Evolutionary conservation across 2,888 invertebrate species (phyloP), one percentile per base, ranked within the genome.

Genomic region (Drosophila algonquin): DNA sequence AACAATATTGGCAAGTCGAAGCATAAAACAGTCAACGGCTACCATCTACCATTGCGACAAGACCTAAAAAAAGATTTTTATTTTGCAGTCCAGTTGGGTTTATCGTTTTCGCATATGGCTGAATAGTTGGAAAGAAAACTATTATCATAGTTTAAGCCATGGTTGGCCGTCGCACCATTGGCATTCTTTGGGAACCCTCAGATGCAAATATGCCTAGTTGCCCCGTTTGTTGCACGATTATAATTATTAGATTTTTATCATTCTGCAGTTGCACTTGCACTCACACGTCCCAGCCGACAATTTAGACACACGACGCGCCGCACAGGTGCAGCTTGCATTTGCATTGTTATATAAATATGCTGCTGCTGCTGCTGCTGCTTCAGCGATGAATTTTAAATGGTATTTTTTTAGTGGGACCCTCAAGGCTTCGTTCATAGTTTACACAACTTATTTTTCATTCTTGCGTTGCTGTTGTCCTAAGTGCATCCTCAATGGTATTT

Each of bases 241-340:
- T 65, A 56, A 67, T 65, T 44, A 24, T 30, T 24, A 16, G 55
- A 65, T 44, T 50, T 50, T 44, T 18, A 24, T 44, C 44, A 56
- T 56, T 32, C 48, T 47, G 40, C 55, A 40, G 55, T 48, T 40
- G 65, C 63, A 50, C 16, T 48, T 45, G 65, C 40, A 40, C 40
- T 40, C 40, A 40, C 7, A 40, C 40, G 40, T 40, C 40, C 40
- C 40, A 40, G 67, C 68, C 65, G 68, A 65, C 56, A 32, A 65
- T 50, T 65, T n/a, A 40, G 65, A 65, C 65, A 65, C 68, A 44
- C 32, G 32, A 55, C 56, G 68, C 65, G 32, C 50, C 67, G 68
- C 65, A 56, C 64, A 65, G 65, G 65, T 65, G 65, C 68, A 50
- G 24, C 7, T 40, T 40, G 40, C 30, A 30, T 40, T 40, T 40